Percentiles rank a stretch among this genome's conserved stretches.
phyloP scores from a whole-genome alignment of 1,140 invertebrate genomes.

The Brachionus angularis region DNA sequence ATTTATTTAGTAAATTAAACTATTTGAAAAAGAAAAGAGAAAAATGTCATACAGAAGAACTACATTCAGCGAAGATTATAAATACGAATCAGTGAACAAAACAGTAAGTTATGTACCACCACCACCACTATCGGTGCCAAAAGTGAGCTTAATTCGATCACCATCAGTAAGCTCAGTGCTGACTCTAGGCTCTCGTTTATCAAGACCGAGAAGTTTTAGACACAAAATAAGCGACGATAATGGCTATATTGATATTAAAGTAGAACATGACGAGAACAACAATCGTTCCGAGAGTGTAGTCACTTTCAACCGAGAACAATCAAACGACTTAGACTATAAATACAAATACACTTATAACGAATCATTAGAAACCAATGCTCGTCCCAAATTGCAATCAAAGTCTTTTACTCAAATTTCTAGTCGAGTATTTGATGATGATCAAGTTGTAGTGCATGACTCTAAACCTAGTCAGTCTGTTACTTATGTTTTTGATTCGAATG shows the following conservation, averaged over 20 bases:
- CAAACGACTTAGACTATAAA: not conserved
- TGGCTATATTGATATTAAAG: constrained; percentile 16
- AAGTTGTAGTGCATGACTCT: no score
- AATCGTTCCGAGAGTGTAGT: no score
- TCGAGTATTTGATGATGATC: no score
- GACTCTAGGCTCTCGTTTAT: not conserved
- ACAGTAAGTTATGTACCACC: not conserved
- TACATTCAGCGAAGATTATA: not conserved
- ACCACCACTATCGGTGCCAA: not conserved
- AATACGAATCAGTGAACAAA: constrained; percentile 2
- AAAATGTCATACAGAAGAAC: constrained; percentile 17
- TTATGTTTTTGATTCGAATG: constrained; percentile 15
- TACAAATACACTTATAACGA: constrained; percentile 2
- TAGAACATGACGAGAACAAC: constrained; percentile 8
- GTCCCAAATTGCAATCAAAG: not conserved
- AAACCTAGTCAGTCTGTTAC: no score
- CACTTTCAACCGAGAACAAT: no score
- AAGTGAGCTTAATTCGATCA: not conserved
- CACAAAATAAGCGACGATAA: not conserved
- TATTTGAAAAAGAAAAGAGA: no score
- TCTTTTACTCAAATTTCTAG: constrained; percentile 2
- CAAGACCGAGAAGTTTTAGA: constrained; percentile 23
- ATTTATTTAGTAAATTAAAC: no score
- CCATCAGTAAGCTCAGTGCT: not conserved
- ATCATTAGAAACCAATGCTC: not conserved